Evolutionary conservation across 1,140 invertebrate genomes (phyloP).

Genomic region (Melanaphis sacchari): DNA sequence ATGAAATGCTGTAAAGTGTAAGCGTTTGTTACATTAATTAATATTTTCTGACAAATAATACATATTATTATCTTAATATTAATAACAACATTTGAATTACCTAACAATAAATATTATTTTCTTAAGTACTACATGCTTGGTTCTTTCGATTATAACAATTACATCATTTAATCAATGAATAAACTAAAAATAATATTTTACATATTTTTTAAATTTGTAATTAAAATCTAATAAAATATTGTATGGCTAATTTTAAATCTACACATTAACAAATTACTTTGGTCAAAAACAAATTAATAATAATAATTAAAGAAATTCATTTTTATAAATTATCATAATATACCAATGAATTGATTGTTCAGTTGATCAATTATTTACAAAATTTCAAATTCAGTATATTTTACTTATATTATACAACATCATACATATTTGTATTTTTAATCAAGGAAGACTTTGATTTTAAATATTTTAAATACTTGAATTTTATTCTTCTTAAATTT

Average conservation of each 20-base stretch:
- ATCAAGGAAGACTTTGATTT: conserved; percentile 33
- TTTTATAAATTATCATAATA: neutral
- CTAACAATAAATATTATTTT: conserved; percentile 3
- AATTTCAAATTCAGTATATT: conserved; percentile 24
- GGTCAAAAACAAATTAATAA: neutral
- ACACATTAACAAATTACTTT: conserved; percentile 13
- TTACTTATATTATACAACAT: conserved; percentile 22
- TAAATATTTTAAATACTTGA: neutral
- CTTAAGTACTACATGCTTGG: conserved; percentile 32
- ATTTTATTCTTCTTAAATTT: neutral
- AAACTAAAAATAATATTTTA: neutral
- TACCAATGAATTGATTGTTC: conserved; percentile 22
- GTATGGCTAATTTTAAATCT: neutral
- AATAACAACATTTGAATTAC: conserved; percentile 3
- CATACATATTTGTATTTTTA: neutral
- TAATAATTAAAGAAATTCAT: neutral
- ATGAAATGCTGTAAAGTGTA: neutral
- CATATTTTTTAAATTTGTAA: neutral
- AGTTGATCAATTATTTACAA: conserved; percentile 31
- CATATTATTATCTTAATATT: neutral
- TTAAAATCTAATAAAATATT: neutral
- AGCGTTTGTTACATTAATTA: neutral
- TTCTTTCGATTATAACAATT: conserved; percentile 7
- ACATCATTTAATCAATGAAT: neutral
- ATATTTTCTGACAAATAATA: conserved; percentile 14